These are phyloP conservation scores for Leptodactylus fallax DNA, from an alignment of 2,797 vertebrate species.

Conservation along the genomic window DNA sequence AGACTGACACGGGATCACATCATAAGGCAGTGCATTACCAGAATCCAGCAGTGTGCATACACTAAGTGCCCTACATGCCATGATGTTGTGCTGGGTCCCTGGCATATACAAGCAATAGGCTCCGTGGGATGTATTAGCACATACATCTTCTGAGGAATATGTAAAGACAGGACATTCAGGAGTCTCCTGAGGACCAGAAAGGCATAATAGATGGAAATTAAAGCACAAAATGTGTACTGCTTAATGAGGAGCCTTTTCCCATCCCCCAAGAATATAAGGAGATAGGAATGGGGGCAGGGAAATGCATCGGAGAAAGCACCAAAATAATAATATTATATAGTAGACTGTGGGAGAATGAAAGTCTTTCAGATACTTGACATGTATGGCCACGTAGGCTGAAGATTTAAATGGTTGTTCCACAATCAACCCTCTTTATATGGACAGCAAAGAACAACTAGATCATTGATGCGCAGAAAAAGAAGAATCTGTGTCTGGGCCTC, in stretches of 20 bases:
- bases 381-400: no score
- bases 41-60: conserved; percentile 43
- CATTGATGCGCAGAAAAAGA: no score
- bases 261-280: conserved; percentile 78
- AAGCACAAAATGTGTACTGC: conserved; percentile 97
- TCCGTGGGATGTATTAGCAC: conserved; percentile 18
- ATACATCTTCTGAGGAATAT: conserved; percentile 33
- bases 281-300: conserved; percentile 85
- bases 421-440: no score
- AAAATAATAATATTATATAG: neutral
- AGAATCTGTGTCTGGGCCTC: no score
- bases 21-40: conserved; percentile 35
- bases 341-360: neutral
- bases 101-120: conserved; percentile 9
- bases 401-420: no score
- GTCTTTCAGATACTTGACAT: no score
- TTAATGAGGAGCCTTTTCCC: conserved; percentile 77
- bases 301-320: neutral
- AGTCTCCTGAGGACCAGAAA: conserved; percentile 67
- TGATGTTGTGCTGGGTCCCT: neutral
- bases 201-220: conserved; percentile 97
- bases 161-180: conserved; percentile 35
- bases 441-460: no score
- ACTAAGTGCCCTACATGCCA: neutral
- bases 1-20: conserved; percentile 53